Conservation (phyloP, 2,888 invertebrate species). For the Gymnocheta viridis region DNA sequence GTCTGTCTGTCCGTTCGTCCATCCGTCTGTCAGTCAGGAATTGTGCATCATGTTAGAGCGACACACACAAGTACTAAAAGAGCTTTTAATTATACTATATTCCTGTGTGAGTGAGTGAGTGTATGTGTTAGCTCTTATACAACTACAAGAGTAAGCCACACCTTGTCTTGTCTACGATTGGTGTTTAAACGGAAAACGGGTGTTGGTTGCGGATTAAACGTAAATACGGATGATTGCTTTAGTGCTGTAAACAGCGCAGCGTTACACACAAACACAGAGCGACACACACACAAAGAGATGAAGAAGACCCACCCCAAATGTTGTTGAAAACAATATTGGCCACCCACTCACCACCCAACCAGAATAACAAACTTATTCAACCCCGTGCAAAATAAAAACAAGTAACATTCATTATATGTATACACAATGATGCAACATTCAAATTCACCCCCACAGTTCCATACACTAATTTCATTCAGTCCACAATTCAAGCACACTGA, state of each 20-base stretch:
- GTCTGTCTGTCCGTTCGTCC: conserved; percentile 43
- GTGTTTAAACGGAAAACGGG: conserved; percentile 79
- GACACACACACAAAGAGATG: conserved; percentile 22
- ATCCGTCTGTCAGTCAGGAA: conserved; percentile 24
- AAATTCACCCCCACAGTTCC: conserved; percentile 71
- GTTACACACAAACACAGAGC: background rate
- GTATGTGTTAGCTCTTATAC: conserved; percentile 33
- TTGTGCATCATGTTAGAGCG: background rate
- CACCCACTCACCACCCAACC: conserved; percentile 67
- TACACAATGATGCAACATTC: conserved; percentile 53
- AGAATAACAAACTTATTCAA: conserved; percentile 44
- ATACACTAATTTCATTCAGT: conserved; percentile 40
- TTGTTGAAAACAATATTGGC: conserved; percentile 28
- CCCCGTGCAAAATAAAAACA: conserved; percentile 21
- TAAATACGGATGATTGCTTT: conserved; percentile 69
- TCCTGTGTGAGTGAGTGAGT: background rate
- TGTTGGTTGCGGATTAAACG: conserved; percentile 78
- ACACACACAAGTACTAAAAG: conserved; percentile 6
- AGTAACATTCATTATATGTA: conserved; percentile 34
- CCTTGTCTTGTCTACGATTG: conserved; percentile 81
- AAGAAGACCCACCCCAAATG: conserved; percentile 63
- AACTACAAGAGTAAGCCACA: conserved; percentile 73
- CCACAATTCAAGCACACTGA: conserved; percentile 5
- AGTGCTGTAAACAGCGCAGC: conserved; percentile 72
- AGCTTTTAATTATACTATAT: conserved; percentile 64